Conservation (phyloP, 2,797 vertebrate genomes). For the Sebastes trivittatus region DNA sequence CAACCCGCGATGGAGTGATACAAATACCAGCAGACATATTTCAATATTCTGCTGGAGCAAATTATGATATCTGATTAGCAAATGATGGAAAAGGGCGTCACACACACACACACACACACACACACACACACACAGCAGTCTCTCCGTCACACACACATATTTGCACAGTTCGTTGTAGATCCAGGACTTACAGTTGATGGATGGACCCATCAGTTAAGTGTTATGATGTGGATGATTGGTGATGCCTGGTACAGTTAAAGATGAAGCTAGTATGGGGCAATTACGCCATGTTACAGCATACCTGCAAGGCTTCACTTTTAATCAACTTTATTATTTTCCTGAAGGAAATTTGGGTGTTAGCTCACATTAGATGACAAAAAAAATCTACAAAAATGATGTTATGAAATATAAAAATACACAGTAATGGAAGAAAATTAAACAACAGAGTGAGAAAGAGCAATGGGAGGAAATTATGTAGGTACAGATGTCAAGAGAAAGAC, state of each 20-base stretch:
- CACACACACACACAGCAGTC: neutral
- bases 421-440: neutral
- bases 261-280: neutral
- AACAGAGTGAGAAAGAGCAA: neutral
- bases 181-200: slow-evolving; percentile 20
- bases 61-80: slow-evolving; percentile 72
- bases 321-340: neutral
- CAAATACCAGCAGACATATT: slow-evolving; percentile 67
- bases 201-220: slow-evolving; percentile 37
- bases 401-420: neutral
- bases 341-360: neutral
- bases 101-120: no score
- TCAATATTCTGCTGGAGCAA: slow-evolving; percentile 65
- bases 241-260: neutral
- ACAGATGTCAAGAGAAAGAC: neutral
- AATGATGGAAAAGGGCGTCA: slow-evolving; percentile 45
- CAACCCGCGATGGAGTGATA: slow-evolving; percentile 68
- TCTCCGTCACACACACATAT: neutral
- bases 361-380: neutral
- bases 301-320: neutral
- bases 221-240: neutral
- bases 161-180: slow-evolving; percentile 12
- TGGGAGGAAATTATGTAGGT: neutral
- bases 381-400: neutral
- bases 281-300: neutral